These are phyloP conservation scores for Halcyon smyrnensis DNA, from an alignment of 2,797 vertebrate genomes.

Conservation along the genomic window DNA sequence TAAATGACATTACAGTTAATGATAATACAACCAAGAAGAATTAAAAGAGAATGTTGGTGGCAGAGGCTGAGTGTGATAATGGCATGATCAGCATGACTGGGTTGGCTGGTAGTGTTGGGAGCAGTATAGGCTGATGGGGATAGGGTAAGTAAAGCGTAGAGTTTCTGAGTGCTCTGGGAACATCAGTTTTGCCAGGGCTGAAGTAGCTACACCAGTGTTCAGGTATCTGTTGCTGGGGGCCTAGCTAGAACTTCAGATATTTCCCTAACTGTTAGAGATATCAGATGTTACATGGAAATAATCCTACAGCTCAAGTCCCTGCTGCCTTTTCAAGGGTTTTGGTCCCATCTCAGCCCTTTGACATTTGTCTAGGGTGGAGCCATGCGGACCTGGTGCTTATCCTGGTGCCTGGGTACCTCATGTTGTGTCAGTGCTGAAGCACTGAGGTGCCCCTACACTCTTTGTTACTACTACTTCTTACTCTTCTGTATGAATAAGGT, in stretches of 20 bases:
- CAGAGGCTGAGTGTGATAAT: neutral
- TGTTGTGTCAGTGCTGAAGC: neutral
- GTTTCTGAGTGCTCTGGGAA: neutral
- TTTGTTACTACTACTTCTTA: neutral
- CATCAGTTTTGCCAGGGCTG: neutral
- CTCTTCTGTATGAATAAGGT: neutral
- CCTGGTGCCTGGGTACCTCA: neutral
- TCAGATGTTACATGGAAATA: neutral
- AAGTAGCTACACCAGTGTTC: too few relatives aligned
- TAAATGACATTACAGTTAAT: neutral
- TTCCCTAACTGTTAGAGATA: neutral
- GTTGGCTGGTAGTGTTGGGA: neutral
- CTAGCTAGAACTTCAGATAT: too few relatives aligned
- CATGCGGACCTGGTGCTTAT: neutral
- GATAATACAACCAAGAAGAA: neutral
- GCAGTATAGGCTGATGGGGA: neutral
- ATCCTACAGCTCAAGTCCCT: neutral
- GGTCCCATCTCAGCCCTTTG: neutral
- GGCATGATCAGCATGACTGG: neutral
- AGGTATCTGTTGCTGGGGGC: too few relatives aligned
- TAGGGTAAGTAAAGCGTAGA: neutral
- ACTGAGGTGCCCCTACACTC: neutral
- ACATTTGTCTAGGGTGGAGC: neutral
- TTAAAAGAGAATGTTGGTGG: neutral
- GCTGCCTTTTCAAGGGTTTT: neutral